phyloP scores from a whole-genome alignment of 2,113 vertebrate genomes.

The Bagarius yarrelli region DNA sequence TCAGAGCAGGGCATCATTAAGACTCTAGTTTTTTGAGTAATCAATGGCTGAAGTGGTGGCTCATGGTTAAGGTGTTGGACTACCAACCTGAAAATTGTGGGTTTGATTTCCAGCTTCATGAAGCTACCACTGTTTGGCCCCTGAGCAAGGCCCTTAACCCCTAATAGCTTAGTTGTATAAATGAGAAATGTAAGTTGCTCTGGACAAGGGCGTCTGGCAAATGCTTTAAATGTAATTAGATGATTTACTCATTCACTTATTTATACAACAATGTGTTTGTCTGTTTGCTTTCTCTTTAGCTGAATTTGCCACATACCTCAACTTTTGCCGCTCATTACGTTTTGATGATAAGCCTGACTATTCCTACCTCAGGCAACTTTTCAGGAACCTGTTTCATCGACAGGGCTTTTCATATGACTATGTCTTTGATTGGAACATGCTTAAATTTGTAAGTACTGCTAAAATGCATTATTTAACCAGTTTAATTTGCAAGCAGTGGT shows the following conservation, averaged over 20 bases:
- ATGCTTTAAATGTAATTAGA: too few relatives aligned
- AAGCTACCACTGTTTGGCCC: too few relatives aligned
- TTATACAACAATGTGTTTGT: background rate
- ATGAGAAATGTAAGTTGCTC: too few relatives aligned
- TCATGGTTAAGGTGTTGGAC: too few relatives aligned
- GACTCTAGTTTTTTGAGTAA: too few relatives aligned
- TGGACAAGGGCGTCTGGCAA: too few relatives aligned
- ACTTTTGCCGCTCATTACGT: constrained; percentile 92
- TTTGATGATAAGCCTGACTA: constrained; percentile 97
- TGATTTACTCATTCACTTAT: background rate
- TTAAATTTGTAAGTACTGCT: constrained; percentile 89
- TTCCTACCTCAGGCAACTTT: constrained; percentile 90
- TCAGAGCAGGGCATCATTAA: too few relatives aligned
- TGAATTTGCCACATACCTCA: constrained; percentile 94
- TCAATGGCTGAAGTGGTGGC: too few relatives aligned
- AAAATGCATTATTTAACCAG: background rate
- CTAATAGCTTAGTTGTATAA: too few relatives aligned
- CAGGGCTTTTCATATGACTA: constrained; percentile 97
- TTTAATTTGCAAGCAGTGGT: background rate
- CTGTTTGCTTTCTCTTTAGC: constrained; percentile 66
- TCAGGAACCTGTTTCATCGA: constrained; percentile 93
- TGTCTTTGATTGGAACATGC: constrained; percentile 94
- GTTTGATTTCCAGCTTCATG: too few relatives aligned
- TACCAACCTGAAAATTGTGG: too few relatives aligned
- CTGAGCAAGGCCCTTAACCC: too few relatives aligned